Base-by-base conservation (phyloP, 1,140 invertebrate genomes). In the Latrodectus geometricus region DNA sequence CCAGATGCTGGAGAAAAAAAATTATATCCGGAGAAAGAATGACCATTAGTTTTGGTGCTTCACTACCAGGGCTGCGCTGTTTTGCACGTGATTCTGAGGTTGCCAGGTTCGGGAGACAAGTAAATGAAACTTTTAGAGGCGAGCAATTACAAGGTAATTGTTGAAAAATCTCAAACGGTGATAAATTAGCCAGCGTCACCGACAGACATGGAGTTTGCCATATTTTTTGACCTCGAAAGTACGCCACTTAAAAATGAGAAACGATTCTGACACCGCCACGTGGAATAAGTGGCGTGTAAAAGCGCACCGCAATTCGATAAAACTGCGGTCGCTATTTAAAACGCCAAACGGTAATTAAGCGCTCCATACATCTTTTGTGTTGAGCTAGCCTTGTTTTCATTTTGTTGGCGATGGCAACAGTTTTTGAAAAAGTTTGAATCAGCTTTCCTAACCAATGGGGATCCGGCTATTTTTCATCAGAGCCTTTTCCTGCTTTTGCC, bases 191-290 rank as follows among this genome's bases (percentile, higher is more conserved):
- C 75, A n/a, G 50, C 75, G 83, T 86, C 83, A 86, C 74, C 20
- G 21, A 12, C 83, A 86, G 83, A 78, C 83, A 50, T 21, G 74
- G 74, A 78, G 83, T 86, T 86, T 78, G 83, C 83, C 83, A 86
- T 86, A 86, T 86, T 86, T 86, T 86, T 86, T 86, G 83, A 86
- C 83, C 83, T 78, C 75, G 49, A 86, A 78, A 86, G 74, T 78
- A 78, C 82, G 75, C 74, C 54, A 86, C 83, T 86, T 86, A 86
- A 86, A 86, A 86, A 86, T 86, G 83, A 86, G 83, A 72, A 86
- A 86, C 83, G 83, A 72, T 70, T 78, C 73, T 86, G 83, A 86
- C 83, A 86, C 83, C 49, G 65, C 83, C 83, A 86, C 83, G 74
- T 78, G 83, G 83, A 72, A 52, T 72, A 35, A 78, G 83, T 78